These are phyloP conservation scores for Callopanchax toddi DNA, from an alignment of 2,113 vertebrate genomes.

Conservation along the genomic window DNA sequence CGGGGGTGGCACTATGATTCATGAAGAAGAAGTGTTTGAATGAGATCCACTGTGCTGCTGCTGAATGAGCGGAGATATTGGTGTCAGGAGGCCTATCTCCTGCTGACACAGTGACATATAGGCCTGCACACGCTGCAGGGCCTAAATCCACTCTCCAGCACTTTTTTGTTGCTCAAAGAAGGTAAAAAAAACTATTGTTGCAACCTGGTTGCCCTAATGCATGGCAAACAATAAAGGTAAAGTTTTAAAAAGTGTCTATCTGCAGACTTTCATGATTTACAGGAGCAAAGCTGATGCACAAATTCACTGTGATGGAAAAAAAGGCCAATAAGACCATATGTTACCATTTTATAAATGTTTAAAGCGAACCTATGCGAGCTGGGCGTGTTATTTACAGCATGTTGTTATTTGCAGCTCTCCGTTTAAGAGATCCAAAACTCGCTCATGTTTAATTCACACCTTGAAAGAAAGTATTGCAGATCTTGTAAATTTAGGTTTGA, in stretches of 20 bases:
- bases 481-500: slow-evolving; percentile 59
- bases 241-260: too few species aligned
- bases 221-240: too few species aligned
- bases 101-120: slow-evolving; percentile 53
- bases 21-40: slow-evolving; percentile 63
- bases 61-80: slow-evolving; percentile 70
- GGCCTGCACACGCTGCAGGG: slow-evolving; percentile 24
- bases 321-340: not conserved
- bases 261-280: not conserved
- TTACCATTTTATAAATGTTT: slow-evolving; percentile 47
- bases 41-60: slow-evolving; percentile 65
- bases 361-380: slow-evolving; percentile 15
- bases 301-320: not conserved
- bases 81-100: slow-evolving; percentile 74
- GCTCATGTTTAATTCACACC: slow-evolving; percentile 64
- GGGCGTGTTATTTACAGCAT: slow-evolving; percentile 57
- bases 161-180: not conserved
- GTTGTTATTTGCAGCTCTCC: slow-evolving; percentile 63
- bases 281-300: not conserved
- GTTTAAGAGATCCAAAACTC: slow-evolving; percentile 67
- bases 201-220: too few species aligned
- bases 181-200: not conserved
- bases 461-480: slow-evolving; percentile 39
- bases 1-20: slow-evolving; percentile 16
- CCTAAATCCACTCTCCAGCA: not conserved